Evolutionary conservation across 2,888 invertebrate species (phyloP).

Genomic region (Lissocephala sabroskyi): DNA sequence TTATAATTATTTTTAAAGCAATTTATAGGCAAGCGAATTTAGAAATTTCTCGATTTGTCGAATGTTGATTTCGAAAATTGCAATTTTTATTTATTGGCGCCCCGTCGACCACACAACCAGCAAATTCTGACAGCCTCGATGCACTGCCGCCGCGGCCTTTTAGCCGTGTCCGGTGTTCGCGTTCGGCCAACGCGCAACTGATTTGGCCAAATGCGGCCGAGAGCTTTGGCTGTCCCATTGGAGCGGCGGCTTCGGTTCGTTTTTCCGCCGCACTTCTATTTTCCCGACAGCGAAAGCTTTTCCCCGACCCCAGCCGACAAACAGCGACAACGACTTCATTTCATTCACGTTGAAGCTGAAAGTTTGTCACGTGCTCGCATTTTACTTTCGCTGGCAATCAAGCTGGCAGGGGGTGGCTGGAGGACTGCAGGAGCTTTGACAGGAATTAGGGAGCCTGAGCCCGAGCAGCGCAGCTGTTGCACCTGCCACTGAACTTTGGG

Average conservation of each 20-base stretch:
- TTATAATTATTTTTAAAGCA: not conserved
- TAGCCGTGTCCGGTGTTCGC: constrained; percentile 29
- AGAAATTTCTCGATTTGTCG: not conserved
- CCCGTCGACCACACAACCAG: too few relatives aligned
- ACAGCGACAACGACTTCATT: constrained; percentile 6
- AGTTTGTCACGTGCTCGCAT: constrained; percentile 26
- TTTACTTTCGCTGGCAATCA: constrained; percentile 32
- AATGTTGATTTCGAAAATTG: constrained; percentile 1
- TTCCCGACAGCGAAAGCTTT: constrained; percentile 28
- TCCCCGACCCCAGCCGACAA: constrained; percentile 4
- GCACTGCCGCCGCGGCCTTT: constrained; percentile 25
- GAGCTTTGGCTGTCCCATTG: constrained; percentile 18
- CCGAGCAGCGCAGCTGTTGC: too few relatives aligned
- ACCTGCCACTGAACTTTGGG: too few relatives aligned
- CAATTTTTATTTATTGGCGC: too few relatives aligned
- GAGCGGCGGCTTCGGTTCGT: too few relatives aligned
- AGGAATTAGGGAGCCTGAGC: too few relatives aligned
- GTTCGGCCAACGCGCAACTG: constrained; percentile 50
- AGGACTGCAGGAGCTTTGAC: too few relatives aligned
- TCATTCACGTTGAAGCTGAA: constrained; percentile 39
- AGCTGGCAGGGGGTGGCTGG: too few relatives aligned
- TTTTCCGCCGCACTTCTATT: constrained; percentile 32
- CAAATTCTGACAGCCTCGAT: not conserved
- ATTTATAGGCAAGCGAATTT: too few relatives aligned
- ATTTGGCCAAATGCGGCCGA: constrained; percentile 33